Conservation (phyloP, 1,140 invertebrate genomes). For the Teleogryllus occipitalis region DNA sequence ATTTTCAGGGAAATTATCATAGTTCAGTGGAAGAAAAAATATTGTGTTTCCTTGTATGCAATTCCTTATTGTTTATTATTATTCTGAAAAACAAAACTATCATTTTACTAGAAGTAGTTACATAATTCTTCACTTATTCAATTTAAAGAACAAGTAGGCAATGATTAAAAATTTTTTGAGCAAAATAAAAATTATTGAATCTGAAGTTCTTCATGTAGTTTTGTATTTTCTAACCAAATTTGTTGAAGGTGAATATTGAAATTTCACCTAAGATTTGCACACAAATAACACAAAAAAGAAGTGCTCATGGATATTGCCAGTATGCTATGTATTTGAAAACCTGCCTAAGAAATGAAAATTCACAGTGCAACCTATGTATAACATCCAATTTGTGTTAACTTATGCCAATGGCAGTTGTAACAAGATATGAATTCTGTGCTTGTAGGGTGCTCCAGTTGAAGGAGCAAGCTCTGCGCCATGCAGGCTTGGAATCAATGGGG, state of each 20-base stretch:
- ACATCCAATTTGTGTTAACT: too few relatives aligned
- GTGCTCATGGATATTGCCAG: neutral
- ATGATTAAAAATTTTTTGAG: neutral
- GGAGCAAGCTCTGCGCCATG: neutral
- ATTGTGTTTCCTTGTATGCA: neutral
- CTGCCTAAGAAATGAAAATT: too few relatives aligned
- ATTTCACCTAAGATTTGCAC: neutral
- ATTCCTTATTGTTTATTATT: too few relatives aligned
- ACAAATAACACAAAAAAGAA: neutral
- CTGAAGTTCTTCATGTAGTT: neutral
- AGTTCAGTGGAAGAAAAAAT: neutral
- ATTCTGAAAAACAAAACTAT: too few relatives aligned
- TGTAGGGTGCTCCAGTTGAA: neutral
- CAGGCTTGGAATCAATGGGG: constrained; percentile 23
- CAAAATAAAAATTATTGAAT: neutral
- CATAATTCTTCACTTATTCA: neutral
- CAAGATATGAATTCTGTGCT: neutral
- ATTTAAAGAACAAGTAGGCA: neutral
- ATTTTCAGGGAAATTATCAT: too few relatives aligned
- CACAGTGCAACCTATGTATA: too few relatives aligned
- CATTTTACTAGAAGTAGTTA: too few relatives aligned
- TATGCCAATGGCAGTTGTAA: too few relatives aligned
- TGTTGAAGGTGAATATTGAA: neutral
- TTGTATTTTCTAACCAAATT: neutral
- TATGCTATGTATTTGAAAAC: too few relatives aligned